Evolutionary conservation across 92 coral and sea anemone genomes (phyloP), one percentile per base, ranked within the genome.

Genomic region (Montipora capitata): DNA sequence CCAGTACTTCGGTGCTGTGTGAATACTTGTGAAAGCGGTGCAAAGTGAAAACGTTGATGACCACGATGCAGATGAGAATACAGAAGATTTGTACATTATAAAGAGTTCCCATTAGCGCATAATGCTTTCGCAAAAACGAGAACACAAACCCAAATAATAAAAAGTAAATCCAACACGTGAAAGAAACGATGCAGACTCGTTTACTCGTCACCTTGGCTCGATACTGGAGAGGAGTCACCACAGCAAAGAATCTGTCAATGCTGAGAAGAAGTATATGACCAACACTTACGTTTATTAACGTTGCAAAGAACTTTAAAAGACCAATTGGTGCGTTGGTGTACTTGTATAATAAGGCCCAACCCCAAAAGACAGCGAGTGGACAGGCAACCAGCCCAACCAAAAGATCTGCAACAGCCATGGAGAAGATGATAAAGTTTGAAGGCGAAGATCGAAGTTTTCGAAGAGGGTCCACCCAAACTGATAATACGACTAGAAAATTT

Each of bases 391-490:
- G 39, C 8, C 85, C 77, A 16, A 81, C 85, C 15, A 69, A 16
- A 39, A 68, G 52, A 68, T 81, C 85, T 0, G 85, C 85, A 17
- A 81, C 13, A 5, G 85, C 85, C 85, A 81, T 81, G 39, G 85
- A 81, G 3, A 57, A 12, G 15, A 68, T 10, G 16, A 81, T 81
- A 16, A 81, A 39, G 52, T 81, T 81, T 10, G 77, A 81, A 17
- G 85, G 85, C 7, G 77, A 81, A 6, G 85, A 81, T 49, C 85
- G 77, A 52, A 81, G 85, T 56, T 81, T 51, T 64, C 68, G 68
- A 3, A 81, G 85, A 15, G 85, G 77, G 41, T 81, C 77, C 40
- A 68, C 52, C 77, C 85, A 81, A 81, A 81, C 85, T 13, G 85
- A 76, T 40, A 70, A 10, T 40, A 81, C n/a, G 49, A 81, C 85